Conservation (phyloP, 2,113 vertebrate species). For the Mormoops blainvillei region DNA sequence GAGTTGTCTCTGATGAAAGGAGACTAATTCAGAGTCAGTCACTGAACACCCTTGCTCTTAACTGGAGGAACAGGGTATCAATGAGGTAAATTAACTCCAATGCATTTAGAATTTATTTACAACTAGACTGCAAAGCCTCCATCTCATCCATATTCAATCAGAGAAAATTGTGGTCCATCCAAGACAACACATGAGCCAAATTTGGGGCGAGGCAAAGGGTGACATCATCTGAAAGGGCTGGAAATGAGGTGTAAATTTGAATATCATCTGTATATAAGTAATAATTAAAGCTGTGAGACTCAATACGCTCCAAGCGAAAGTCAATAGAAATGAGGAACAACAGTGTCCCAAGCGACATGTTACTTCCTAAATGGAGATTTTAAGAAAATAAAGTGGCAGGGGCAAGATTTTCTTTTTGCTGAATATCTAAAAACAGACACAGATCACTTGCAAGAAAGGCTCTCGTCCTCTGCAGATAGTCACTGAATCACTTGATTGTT, state of each 20-base stretch:
- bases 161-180: slow-evolving; percentile 65
- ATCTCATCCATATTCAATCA: slow-evolving; percentile 73
- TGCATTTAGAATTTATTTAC: slow-evolving; percentile 68
- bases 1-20: slow-evolving; percentile 3
- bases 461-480: not conserved
- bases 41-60: not conserved
- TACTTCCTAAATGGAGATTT: slow-evolving; percentile 3
- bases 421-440: not conserved
- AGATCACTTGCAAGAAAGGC: not conserved
- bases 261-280: slow-evolving; percentile 73
- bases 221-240: slow-evolving; percentile 73
- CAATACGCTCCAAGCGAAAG: slow-evolving; percentile 46
- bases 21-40: slow-evolving; percentile 38
- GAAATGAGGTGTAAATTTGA: slow-evolving; percentile 76
- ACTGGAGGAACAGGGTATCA: slow-evolving; percentile 13
- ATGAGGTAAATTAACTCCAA: slow-evolving; percentile 50
- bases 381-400: not conserved
- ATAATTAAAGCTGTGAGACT: slow-evolving; percentile 70
- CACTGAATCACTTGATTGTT: not conserved
- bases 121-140: slow-evolving; percentile 50
- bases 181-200: slow-evolving; percentile 66
- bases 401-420: not conserved
- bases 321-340: slow-evolving; percentile 56
- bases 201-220: slow-evolving; percentile 64
- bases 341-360: slow-evolving; percentile 9